Evolutionary conservation across 1,140 invertebrate species (phyloP), one percentile per base, ranked within the genome.

Genomic region (Potamilus streckersoni): DNA sequence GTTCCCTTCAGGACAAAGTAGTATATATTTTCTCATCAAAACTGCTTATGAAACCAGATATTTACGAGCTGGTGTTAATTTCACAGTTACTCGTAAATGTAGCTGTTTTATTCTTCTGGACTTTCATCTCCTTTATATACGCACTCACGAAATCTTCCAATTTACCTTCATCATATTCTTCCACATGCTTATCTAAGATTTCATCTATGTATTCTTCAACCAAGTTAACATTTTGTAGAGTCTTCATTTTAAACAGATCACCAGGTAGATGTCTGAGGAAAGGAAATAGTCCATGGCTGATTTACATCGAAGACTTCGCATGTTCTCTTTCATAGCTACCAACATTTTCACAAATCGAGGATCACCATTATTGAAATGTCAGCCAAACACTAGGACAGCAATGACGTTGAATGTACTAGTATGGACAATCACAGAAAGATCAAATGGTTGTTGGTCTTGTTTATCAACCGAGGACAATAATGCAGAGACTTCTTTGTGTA

Each of bases 41-140:
- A 49, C 38, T 49, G 38, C 38, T 49, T 49, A 49, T 8, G 38
- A 49, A 49, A 49, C 6, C 38, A 49, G 38, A 49, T 49, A 49
- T 49, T 6, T 49, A 49, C 6, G 38, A 49, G 11, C 38, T 49
- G 11, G 6, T 49, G 38, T 49, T 6, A 49, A 49, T 49, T 49
- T 49, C 38, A 49, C 6, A 49, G 4, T 49, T 8, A 49, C 38
- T 49, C 11, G 38, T 38, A 11, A 49, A 8, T 49, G 38, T 49
- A 49, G 4, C 6, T 49, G 38, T 49, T 49, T 49, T 49, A 8
- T 49, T 11, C 38, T 8, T 49, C 38, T 49, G 38, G 38, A 11
- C 38, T 19, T 73, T 79, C 67, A 80, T 76, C 60, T 83, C 79
- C 56, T 64, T 38, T 17, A 81, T 74, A 69, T 84, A 84, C 12